These are phyloP conservation scores for Dromaius novaehollandiae DNA, from an alignment of 2,113 vertebrate genomes.

Conservation along the genomic window DNA sequence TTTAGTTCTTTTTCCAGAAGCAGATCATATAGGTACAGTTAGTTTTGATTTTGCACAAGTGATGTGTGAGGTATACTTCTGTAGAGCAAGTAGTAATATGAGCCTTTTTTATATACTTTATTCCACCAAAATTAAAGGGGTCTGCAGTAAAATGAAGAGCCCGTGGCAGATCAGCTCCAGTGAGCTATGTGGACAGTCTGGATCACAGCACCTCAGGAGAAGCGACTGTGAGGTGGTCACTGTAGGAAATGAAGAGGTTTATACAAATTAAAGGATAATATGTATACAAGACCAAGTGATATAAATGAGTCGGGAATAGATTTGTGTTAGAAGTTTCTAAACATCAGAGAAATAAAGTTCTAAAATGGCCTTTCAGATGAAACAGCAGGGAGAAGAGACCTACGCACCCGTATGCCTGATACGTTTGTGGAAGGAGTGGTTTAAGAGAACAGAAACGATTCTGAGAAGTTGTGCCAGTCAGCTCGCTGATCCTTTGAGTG, in stretches of 20 bases:
- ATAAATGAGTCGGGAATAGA: not conserved
- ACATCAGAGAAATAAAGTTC: not conserved
- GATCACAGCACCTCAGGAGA: not conserved
- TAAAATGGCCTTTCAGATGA: not conserved
- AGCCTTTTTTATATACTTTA: not conserved
- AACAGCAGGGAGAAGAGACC: not conserved
- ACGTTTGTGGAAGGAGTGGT: not conserved
- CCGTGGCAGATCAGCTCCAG: not conserved
- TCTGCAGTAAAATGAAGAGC: not conserved
- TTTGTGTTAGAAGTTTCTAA: not conserved
- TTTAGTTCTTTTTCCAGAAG: not conserved
- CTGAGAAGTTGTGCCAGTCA: not conserved
- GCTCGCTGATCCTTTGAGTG: not conserved
- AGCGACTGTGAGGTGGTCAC: accelerated
- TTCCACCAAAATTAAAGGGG: not conserved
- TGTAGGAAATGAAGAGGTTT: not conserved
- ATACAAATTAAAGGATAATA: not conserved
- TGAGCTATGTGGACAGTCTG: not conserved
- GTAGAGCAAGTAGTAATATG: not conserved
- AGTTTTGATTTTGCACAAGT: not conserved
- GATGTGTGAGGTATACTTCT: not conserved
- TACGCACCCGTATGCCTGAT: not conserved
- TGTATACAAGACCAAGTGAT: not conserved
- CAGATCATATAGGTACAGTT: accelerated
- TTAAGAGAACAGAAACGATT: not conserved